Evolutionary conservation across 2,113 vertebrate species (phyloP).

Genomic region (Copsychus sechellarum): DNA sequence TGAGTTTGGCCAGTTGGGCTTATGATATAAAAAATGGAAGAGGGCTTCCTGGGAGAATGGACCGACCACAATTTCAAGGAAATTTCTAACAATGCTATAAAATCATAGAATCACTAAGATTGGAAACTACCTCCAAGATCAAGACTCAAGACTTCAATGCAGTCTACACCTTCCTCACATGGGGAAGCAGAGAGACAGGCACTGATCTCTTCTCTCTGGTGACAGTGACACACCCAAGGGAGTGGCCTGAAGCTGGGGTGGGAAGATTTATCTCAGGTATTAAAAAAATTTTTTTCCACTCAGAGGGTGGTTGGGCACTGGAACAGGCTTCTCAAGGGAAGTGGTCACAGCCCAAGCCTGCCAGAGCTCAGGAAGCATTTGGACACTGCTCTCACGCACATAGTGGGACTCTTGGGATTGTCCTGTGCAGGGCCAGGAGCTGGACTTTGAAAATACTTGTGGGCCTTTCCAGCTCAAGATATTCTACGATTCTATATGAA

Average conservation of each 20-base stretch:
- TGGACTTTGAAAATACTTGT: not conserved
- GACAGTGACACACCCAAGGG: fast-evolving
- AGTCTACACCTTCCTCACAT: not conserved
- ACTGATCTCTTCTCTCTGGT: not conserved
- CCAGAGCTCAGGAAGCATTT: not conserved
- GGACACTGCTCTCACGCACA: too few relatives aligned
- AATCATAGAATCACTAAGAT: not conserved
- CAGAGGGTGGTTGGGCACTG: not conserved
- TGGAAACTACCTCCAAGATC: not conserved
- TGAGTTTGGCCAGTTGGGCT: not conserved
- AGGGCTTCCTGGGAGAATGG: not conserved
- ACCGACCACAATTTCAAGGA: not conserved
- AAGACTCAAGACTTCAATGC: not conserved
- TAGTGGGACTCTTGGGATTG: not conserved
- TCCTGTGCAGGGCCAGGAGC: not conserved
- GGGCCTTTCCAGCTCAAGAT: not conserved
- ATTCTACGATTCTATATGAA: not conserved
- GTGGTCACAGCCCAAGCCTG: not conserved
- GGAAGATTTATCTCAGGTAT: not conserved
- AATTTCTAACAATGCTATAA: not conserved
- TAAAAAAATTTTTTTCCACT: not conserved
- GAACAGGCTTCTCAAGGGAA: not conserved
- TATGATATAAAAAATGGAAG: not conserved
- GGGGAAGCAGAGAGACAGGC: not conserved
- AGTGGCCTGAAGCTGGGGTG: not conserved